Evolutionary conservation across 2,113 vertebrate species (phyloP).

Genomic region (Leptocoma aspasia): DNA sequence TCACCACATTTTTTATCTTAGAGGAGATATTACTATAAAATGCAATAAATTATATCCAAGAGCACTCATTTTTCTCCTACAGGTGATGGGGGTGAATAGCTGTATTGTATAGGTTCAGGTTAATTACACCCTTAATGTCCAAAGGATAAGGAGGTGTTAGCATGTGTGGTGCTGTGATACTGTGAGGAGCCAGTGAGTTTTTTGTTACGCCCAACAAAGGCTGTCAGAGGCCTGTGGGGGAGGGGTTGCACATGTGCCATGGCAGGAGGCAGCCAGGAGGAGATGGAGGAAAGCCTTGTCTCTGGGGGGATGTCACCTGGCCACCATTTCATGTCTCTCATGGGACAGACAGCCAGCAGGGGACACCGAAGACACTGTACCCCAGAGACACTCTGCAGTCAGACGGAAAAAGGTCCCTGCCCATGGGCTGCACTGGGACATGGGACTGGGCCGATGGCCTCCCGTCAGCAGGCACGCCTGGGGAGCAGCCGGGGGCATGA

Average conservation of each 20-base stretch:
- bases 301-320: neutral
- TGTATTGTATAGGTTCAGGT: neutral
- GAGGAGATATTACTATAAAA: neutral
- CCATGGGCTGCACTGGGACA: neutral
- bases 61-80: neutral
- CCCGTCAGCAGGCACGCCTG: neutral
- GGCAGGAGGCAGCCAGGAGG: neutral
- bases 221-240: neutral
- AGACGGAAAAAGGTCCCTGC: neutral
- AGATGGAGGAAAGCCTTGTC: neutral
- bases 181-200: neutral
- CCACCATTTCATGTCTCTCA: neutral
- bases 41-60: neutral
- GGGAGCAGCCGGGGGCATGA: neutral
- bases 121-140: neutral
- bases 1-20: neutral
- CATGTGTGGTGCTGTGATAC: too few species aligned
- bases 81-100: neutral
- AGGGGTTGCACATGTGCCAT: too few species aligned
- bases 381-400: neutral
- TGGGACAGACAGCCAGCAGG: neutral
- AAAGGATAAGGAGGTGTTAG: neutral
- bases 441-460: neutral
- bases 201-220: neutral
- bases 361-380: neutral